Evolutionary conservation across 2,888 invertebrate genomes (phyloP).

Genomic region (Drosophila mayaguana): DNA sequence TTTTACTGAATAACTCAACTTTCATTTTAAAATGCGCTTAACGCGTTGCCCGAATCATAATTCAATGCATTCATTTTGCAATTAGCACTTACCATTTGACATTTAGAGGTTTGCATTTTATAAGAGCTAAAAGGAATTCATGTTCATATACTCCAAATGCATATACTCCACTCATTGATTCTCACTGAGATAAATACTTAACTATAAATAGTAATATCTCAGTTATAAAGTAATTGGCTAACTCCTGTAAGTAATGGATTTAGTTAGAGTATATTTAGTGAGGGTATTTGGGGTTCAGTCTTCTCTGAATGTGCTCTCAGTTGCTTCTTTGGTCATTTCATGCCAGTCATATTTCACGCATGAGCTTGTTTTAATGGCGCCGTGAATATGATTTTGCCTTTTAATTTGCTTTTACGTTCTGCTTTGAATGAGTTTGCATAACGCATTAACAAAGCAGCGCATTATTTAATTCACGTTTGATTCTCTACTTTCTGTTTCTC

Average conservation of each 20-base stretch:
- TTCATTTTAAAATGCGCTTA: not conserved
- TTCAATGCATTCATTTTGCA: conserved; percentile 13
- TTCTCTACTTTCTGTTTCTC: not conserved
- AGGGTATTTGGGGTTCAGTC: conserved; percentile 10
- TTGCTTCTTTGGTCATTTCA: conserved; percentile 81
- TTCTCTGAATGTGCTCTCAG: not conserved
- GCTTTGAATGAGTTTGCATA: conserved; percentile 28
- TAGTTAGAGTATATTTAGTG: conserved; percentile 1
- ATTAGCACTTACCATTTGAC: conserved; percentile 15
- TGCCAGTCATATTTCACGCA: conserved; percentile 73
- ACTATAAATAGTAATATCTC: no score
- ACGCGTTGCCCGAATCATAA: not conserved
- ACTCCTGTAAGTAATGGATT: no score
- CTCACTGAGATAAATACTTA: no score
- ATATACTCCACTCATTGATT: no score
- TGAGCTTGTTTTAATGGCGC: conserved; percentile 59
- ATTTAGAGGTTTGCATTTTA: not conserved
- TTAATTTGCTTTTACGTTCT: conserved; percentile 24
- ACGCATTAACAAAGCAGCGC: conserved; percentile 20
- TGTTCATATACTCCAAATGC: no score
- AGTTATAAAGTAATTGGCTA: no score
- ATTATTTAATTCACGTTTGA: conserved; percentile 36
- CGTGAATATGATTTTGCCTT: conserved; percentile 64
- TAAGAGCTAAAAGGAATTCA: not conserved
- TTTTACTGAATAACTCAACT: conserved; percentile 1